Base-by-base conservation (phyloP, 2,888 invertebrate genomes). In the Dione juno region DNA sequence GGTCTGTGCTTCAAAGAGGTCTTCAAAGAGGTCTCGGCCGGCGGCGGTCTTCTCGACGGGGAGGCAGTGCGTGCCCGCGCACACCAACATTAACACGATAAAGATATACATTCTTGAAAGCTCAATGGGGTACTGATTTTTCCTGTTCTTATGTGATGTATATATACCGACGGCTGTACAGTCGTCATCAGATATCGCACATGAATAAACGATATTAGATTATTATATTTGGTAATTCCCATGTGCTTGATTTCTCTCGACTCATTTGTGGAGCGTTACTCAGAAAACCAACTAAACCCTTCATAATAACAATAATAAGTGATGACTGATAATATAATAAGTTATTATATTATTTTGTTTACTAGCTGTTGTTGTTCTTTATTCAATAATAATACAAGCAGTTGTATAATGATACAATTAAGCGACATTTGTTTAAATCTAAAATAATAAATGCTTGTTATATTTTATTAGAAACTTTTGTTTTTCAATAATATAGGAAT, bases 151-250 rank as follows among this genome's bases (percentile, higher is more conserved):
- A 74, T 37, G 35, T 65, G 67, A 66, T 50, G 63, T 76, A 76
- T 81, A 78, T 80, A 82, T 75, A 75, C 74, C 72, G 75, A 71
- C 57, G 54, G 61, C 10, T 3, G 68, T 74, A 74, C 74, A 72
- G 70, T 74, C 68, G 41, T 16, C 53, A 1, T 45, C 65, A 66
- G 37, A 70, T 67, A 54, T 64, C 53, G 19, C 28, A 53, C 52
- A 37, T 21, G 50, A 59, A 35, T 66, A 28, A 14, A 16, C 37
- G 6, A 37, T 40, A 11, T 57, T 28, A 3, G 28, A 28, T 28
- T 16, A 57, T 40, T 37, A 40, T n/a, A 16, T 57, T 37, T 57
- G 57, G 57, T 35, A 57, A 57, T 57, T 57, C 16, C 57, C 37
- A 40, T 11, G 16, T 3, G 2, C 28, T 28, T 28, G 28, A n/a